Base-by-base conservation (phyloP, 1,140 invertebrate species). In the Harpegnathos saltator region DNA sequence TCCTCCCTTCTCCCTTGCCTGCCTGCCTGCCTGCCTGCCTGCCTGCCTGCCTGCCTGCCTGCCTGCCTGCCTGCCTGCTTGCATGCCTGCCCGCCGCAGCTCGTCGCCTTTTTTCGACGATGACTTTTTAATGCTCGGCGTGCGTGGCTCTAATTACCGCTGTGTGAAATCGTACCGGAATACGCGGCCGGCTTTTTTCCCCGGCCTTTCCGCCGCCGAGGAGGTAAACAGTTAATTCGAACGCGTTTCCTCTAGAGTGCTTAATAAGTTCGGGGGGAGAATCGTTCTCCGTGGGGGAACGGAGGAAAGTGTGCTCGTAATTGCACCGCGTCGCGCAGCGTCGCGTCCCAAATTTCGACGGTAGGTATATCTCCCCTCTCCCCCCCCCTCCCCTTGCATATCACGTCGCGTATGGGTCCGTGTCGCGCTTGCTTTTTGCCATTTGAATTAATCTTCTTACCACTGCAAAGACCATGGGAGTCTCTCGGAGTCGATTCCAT, bases 91-190 rank as follows among this genome's bases (percentile, higher is more conserved):
- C 15, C 24, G 19, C 19, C 9, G n/a, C 14, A 38, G 11, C 12
- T 44, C 38, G 26, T 26, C n/a, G 44, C 33, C 54, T 24, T 73
- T 50, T 68, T 59, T 12, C 52, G n/a, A 24, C 54, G 54, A 22
- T 71, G 62, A 22, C 63, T 66, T 81, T 73, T 82, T 73, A 52
- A 59, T 71, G 29, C 52, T 69, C 65, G 44, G 24, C 65, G 54
- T 69, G 22, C 75, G 54, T 58, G 22, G 38, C 52, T 80, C 65
- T 80, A 58, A 80, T 80, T 80, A 71, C 75, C 65, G 22, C 24
- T 29, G 33, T 58, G 65, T 71, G 65, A 80, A 80, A 80, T 80
- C 65, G 54, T 58, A 71, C 14, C 24, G 22, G 33, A 26, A 59
- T 44, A 48, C 29, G 17, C 56, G 33, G 14, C 69, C 33, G 24